phyloP scores from a whole-genome alignment of 1,140 invertebrate genomes.

The Arctopsyche grandis region DNA sequence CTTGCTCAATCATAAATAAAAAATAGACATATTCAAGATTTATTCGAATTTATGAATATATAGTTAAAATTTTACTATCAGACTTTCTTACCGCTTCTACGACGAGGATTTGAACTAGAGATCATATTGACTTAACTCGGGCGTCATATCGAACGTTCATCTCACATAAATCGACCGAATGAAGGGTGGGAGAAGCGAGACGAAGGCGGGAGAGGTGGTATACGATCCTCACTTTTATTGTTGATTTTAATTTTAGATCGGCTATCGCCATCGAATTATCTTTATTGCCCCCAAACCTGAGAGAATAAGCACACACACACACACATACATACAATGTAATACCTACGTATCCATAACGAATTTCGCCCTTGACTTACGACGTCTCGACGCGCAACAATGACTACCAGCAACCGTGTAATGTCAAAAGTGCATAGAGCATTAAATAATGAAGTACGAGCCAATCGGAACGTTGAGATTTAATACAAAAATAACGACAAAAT shows the following conservation, averaged over 20 bases:
- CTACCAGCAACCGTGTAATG: conserved; percentile 8
- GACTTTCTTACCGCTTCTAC: neutral
- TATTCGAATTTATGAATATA: no score
- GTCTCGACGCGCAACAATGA: neutral
- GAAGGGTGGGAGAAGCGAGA: neutral
- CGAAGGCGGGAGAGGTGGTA: neutral
- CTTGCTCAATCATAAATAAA: no score
- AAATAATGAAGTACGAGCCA: conserved; percentile 52
- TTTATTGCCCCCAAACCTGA: neutral
- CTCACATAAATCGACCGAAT: neutral
- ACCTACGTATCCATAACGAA: no score
- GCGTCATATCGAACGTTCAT: neutral
- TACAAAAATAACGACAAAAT: conserved; percentile 50
- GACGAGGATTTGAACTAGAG: neutral
- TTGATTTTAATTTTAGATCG: conserved; percentile 25
- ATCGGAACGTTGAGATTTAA: conserved; percentile 48
- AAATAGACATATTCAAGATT: no score
- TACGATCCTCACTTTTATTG: conserved; percentile 24
- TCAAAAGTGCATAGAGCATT: conserved; percentile 44
- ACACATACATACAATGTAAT: neutral
- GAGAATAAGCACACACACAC: neutral
- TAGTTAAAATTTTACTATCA: neutral
- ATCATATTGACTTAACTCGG: neutral
- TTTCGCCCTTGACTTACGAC: neutral
- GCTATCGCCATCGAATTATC: conserved; percentile 12